These are phyloP conservation scores for Anas capensis DNA, from an alignment of 2,797 vertebrate genomes.

Conservation along the genomic window DNA sequence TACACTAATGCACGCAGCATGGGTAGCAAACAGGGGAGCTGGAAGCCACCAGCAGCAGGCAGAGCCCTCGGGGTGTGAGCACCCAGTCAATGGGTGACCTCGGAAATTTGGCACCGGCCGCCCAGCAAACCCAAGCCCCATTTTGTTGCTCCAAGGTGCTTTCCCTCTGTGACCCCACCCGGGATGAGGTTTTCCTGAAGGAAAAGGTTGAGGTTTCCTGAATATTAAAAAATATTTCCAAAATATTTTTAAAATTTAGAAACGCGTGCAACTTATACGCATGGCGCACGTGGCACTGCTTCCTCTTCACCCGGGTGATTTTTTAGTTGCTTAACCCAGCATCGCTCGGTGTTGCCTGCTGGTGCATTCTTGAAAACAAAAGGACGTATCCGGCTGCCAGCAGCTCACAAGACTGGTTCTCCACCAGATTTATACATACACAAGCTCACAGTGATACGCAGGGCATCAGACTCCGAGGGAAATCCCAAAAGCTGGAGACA, in stretches of 20 bases:
- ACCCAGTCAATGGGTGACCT: background rate
- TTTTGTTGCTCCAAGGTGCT: background rate
- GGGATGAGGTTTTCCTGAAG: background rate
- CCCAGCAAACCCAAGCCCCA: background rate
- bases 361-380: background rate
- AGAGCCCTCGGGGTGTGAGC: accelerated
- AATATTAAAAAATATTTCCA: too few relatives aligned
- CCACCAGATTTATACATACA: background rate
- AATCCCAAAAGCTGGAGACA: background rate
- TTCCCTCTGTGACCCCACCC: accelerated
- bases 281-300: accelerated
- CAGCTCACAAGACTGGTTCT: background rate
- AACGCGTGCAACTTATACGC: accelerated
- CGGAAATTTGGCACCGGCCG: accelerated
- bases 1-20: too few relatives aligned
- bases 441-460: accelerated
- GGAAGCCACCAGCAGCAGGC: too few relatives aligned
- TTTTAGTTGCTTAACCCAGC: background rate
- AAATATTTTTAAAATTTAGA: background rate
- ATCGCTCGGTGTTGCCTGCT: background rate
- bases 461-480: background rate
- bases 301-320: accelerated
- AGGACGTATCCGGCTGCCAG: background rate
- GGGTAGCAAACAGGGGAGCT: too few relatives aligned
- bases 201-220: background rate